Evolutionary conservation across 2,797 vertebrate genomes (phyloP), one percentile per base, ranked within the genome.

Genomic region (Alectoris magna): DNA sequence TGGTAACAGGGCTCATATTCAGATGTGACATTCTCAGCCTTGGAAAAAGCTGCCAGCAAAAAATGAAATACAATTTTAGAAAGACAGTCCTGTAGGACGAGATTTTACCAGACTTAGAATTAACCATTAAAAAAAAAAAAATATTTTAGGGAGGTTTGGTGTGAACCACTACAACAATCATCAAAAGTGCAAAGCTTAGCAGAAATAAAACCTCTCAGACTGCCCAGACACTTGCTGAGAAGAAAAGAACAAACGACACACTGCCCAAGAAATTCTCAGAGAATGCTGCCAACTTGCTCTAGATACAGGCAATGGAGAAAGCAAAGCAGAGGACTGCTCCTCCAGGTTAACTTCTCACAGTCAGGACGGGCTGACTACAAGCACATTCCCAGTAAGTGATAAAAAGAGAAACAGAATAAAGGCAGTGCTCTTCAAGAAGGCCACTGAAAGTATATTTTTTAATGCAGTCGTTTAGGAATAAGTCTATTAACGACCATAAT

Each of bases 31-130:
- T 70, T 78, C 67, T 41, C 27, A 24, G 8, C 59, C 43, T 4
- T 60, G 46, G 48, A 59, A 91, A 84, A 91, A 80, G 51, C 60
- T 84, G 19, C 24, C 77, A 92, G 48, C 26, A 93, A 70, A 90
- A 63, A 14, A 6, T 18, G 34, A 43, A 11, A 34, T 36, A 41
- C 85, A 73, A 77, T 59, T 1, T 79, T 55, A 90, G 27, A 86
- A 76, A 67, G 27, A 16, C 68, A 75, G 76, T 53, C 51, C 71
- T 93, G 78, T 31, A 69, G 77, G 79, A 90, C 68, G 73, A 92
- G 21, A 68, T 84, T 19, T 48, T 84, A 48, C 59, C 55, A 88
- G 69, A 92, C 82, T 76, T 77, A 82, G 51, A 90, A 63, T 64
- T 31, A 81, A 73, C 14, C 12, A 15, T 53, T 48, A 14, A 12